Percentiles rank a stretch among this genome's conserved stretches.
Conservation (phyloP, 2,113 vertebrate genomes). For the Chloebia gouldiae region DNA sequence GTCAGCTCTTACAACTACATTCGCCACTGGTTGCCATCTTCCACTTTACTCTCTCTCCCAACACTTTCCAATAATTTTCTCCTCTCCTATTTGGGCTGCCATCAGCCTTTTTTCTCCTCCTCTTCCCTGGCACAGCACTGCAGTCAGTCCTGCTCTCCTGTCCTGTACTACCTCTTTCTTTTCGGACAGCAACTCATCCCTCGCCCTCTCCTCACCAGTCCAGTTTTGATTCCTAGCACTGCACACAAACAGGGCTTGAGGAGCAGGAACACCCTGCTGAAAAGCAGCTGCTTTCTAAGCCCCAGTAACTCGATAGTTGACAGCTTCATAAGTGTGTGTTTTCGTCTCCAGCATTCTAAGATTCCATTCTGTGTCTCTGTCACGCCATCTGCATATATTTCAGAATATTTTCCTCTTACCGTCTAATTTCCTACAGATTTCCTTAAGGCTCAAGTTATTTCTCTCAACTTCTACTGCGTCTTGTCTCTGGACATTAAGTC, state of each 20-base stretch:
- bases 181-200: neutral
- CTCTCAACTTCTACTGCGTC: neutral
- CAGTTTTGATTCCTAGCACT: neutral
- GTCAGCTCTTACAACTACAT: neutral
- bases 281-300: neutral
- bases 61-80: neutral
- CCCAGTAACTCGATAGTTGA: neutral
- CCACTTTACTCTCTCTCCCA: neutral
- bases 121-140: neutral
- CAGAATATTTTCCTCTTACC: neutral
- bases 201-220: neutral
- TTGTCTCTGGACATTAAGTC: neutral
- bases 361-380: neutral
- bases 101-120: neutral
- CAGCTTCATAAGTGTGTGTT: neutral
- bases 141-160: neutral
- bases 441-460: neutral
- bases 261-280: neutral
- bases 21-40: neutral
- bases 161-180: neutral
- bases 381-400: neutral
- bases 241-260: neutral
- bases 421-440: conserved; percentile 23
- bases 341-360: neutral
- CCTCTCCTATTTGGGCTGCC: neutral